Conservation (phyloP, 2,797 vertebrate species). For the Alcedo atthis region DNA sequence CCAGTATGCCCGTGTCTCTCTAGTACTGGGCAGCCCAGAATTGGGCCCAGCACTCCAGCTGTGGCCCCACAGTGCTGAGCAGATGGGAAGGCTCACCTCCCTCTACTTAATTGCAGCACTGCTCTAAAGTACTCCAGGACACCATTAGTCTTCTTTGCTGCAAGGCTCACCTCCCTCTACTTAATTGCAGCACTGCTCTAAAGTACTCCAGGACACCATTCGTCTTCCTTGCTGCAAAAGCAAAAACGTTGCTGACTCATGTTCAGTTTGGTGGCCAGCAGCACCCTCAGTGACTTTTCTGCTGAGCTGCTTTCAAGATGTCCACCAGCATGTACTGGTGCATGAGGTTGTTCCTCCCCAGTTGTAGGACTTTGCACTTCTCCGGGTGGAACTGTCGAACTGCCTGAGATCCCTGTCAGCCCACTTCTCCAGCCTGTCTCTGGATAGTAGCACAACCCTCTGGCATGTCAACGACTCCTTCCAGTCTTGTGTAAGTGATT, state of each 20-base stretch:
- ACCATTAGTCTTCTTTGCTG: too few species aligned
- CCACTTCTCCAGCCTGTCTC: background rate
- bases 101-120: background rate
- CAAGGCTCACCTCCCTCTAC: background rate
- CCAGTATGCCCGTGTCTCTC: background rate
- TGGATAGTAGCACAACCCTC: background rate
- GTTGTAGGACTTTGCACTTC: background rate
- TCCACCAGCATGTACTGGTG: background rate
- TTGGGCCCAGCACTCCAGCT: background rate
- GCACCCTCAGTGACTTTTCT: background rate
- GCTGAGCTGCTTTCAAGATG: background rate
- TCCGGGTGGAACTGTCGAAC: background rate
- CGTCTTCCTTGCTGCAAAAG: accelerated
- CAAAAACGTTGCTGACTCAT: background rate
- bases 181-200: background rate
- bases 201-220: too few species aligned
- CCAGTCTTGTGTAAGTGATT: too few species aligned
- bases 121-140: too few species aligned
- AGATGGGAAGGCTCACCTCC: background rate
- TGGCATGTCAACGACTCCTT: background rate
- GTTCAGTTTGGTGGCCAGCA: background rate
- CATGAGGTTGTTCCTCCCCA: background rate
- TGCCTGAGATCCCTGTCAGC: accelerated
- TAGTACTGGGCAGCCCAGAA: background rate
- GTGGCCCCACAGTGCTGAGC: background rate